These are phyloP conservation scores for Epinephelus cyanopodus DNA, from an alignment of 2,113 vertebrate species.

Conservation along the genomic window DNA sequence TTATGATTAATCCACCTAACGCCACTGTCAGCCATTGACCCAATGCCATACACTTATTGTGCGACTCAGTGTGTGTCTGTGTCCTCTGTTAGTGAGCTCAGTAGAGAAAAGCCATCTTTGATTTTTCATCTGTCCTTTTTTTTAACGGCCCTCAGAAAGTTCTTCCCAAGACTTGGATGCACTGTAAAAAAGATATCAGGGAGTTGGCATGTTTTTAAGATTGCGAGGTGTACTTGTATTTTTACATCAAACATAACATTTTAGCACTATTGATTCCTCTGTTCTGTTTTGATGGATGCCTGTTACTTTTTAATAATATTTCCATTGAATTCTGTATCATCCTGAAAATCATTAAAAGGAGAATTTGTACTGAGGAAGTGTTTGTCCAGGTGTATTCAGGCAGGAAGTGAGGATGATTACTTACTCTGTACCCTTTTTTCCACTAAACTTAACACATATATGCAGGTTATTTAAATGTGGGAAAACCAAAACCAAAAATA, in stretches of 20 bases:
- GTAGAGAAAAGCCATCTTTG: constrained; percentile 1
- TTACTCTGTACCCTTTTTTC: too few relatives aligned
- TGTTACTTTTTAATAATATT: constrained; percentile 28
- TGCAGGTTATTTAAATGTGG: too few relatives aligned
- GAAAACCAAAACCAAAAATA: too few relatives aligned
- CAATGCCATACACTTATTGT: neutral
- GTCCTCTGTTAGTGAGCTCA: neutral
- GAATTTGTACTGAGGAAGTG: constrained; percentile 24
- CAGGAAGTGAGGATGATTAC: too few relatives aligned
- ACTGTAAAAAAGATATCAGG: neutral
- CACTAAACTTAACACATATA: too few relatives aligned
- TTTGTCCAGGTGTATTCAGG: neutral
- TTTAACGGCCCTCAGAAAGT: neutral
- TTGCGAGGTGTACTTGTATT: neutral
- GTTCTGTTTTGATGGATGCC: constrained; percentile 1
- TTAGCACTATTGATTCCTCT: neutral
- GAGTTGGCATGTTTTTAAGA: neutral
- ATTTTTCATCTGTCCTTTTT: neutral
- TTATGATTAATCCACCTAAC: neutral
- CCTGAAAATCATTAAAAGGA: constrained; percentile 47
- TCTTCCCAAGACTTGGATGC: neutral
- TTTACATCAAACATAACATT: neutral
- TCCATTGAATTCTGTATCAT: constrained; percentile 27
- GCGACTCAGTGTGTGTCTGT: neutral
- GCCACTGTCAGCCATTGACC: neutral